Evolutionary conservation across 1,140 invertebrate genomes (phyloP).

Genomic region (Zelostemma sp.): DNA sequence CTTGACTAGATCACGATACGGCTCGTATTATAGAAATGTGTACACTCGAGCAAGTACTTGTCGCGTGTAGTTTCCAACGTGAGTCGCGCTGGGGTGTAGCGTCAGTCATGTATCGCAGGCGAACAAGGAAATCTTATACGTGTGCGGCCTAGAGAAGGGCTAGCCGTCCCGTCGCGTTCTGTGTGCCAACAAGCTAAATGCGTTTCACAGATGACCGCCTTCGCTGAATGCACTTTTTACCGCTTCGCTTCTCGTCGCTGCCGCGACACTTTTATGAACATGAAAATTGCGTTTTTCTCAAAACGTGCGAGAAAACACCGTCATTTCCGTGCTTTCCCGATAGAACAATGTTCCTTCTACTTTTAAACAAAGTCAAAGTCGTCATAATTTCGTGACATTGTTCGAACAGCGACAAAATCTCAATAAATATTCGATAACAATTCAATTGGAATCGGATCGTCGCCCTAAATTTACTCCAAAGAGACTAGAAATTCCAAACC

Average conservation of each 20-base stretch:
- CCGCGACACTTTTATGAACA: not conserved
- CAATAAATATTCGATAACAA: too few species aligned
- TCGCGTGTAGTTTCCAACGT: slow-evolving; percentile 22
- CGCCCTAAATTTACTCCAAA: too few species aligned
- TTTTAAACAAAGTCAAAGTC: too few species aligned
- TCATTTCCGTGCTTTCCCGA: too few species aligned
- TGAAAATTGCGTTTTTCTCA: not conserved
- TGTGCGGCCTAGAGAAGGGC: slow-evolving; percentile 37
- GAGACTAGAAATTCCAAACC: too few species aligned
- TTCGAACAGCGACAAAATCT: too few species aligned
- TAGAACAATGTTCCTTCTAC: too few species aligned
- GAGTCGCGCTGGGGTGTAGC: slow-evolving; percentile 6
- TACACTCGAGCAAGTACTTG: slow-evolving; percentile 29
- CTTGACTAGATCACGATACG: slow-evolving; percentile 41
- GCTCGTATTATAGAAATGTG: slow-evolving; percentile 37
- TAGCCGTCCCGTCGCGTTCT: slow-evolving; percentile 61
- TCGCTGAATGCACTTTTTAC: slow-evolving; percentile 57
- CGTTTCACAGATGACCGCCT: slow-evolving; percentile 70
- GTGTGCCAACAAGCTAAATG: slow-evolving; percentile 70
- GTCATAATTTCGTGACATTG: too few species aligned
- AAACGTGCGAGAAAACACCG: too few species aligned
- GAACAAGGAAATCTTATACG: slow-evolving; percentile 12
- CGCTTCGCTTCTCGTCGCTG: slow-evolving; percentile 21
- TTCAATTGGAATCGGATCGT: too few species aligned
- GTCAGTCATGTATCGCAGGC: slow-evolving; percentile 16